These are phyloP conservation scores for Serrognathus titanus DNA, from an alignment of 2,888 invertebrate genomes.

Conservation along the genomic window DNA sequence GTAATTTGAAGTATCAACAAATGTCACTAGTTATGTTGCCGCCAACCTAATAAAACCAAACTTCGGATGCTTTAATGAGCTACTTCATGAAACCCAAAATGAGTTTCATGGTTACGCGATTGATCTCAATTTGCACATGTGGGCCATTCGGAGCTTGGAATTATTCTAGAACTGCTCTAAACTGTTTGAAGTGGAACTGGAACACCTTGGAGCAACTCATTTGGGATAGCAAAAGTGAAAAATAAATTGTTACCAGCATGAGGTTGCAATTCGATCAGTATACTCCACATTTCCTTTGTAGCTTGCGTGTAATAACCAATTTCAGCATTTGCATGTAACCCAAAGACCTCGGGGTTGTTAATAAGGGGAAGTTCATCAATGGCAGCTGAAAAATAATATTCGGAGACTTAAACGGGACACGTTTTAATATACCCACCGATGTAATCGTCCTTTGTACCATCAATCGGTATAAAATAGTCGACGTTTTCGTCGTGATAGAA, in stretches of 20 bases:
- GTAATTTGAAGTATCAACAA: no score
- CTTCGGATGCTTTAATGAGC: no score
- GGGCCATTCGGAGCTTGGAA: no score
- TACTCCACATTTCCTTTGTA: conserved; percentile 80
- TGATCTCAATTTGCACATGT: no score
- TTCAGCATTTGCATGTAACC: conserved; percentile 92
- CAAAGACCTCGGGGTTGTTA: conserved; percentile 88
- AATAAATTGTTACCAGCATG: conserved; percentile 64
- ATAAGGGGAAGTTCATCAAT: conserved; percentile 79
- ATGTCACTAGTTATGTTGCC: no score
- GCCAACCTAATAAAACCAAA: no score
- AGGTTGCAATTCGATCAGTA: conserved; percentile 85
- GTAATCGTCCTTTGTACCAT: conserved; percentile 65
- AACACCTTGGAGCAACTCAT: no score
- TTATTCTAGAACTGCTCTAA: no score
- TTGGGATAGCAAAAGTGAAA: no score
- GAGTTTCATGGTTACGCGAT: no score
- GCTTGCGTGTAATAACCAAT: conserved; percentile 90
- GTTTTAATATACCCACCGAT: conserved; percentile 54
- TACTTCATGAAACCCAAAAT: background rate
- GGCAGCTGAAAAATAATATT: conserved; percentile 53
- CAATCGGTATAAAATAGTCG: conserved; percentile 75
- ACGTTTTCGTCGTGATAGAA: conserved; percentile 74
- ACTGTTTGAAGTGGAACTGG: background rate
- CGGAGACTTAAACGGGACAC: no score